Base-by-base conservation (phyloP, 2,888 invertebrate species). In the Calameuta idolon region DNA sequence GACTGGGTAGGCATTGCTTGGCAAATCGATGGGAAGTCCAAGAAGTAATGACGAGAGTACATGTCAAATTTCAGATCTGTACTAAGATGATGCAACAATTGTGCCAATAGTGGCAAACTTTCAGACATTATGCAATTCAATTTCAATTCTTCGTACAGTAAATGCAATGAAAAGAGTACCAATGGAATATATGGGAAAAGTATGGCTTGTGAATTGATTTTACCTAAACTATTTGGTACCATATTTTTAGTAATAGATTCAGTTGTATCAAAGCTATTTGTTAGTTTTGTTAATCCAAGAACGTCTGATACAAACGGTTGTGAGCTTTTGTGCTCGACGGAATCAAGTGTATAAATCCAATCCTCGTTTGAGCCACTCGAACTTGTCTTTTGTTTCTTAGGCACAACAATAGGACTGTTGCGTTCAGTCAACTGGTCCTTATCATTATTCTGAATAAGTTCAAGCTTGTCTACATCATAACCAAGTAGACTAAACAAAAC, bases 111-210 rank as follows among this genome's bases (percentile, higher is more conserved):
- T 77, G 94, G 93, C 80, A 97, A 90, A 84, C 96, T 95, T 78
- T 94, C 94, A 74, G 94, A 93, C 83, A 96, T 92, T 0, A 96
- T 92, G 0, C 94, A 93, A 86, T 97, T 96, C 78, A 98, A 90
- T 89, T 98, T 98, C 5, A 97, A 92, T 88, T 98, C 98, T 93
- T 98, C 98, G 87, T 98, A 98, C 0, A 98, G 93, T 40, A 98
- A 92, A 92, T 98, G 98, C 68, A 98, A 92, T 0, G 96, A 94
- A 89, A 95, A 97, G 78, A 98, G 93, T 40, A 98, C 93, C 76
- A 96, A 93, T 11, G 96, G 94, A 15, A 96, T 94, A 85, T 95
- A 94, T 0, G 95, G 93, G 85, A 96, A 97, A 3, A 98, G 92
- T 1, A 95, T 89, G 0, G 96, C 94, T 80, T 94, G 94, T 0